Evolutionary conservation across 2,113 vertebrate genomes (phyloP).

Genomic region (Tragelaphus buxtoni): DNA sequence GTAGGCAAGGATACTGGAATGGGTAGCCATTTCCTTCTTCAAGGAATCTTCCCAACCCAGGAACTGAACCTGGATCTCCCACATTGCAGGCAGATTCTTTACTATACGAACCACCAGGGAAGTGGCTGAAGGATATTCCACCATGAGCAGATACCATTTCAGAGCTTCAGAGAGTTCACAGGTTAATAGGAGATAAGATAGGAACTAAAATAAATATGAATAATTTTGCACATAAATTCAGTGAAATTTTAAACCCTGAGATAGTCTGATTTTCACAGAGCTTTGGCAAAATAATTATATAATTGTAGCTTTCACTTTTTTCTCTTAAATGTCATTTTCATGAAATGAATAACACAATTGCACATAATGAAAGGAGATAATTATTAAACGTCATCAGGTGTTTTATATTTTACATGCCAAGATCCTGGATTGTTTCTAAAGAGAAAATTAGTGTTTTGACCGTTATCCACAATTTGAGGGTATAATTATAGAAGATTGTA

Average conservation of each 20-base stretch:
- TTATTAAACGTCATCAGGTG: slow-evolving; percentile 69
- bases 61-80: neutral
- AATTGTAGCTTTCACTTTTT: slow-evolving; percentile 67
- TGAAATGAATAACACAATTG: slow-evolving; percentile 72
- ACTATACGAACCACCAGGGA: neutral
- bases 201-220: neutral
- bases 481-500: slow-evolving; percentile 59
- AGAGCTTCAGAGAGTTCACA: neutral
- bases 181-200: neutral
- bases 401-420: slow-evolving; percentile 65
- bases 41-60: neutral
- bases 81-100: neutral
- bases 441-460: slow-evolving; percentile 73
- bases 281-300: slow-evolving; percentile 70
- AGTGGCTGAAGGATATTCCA: neutral
- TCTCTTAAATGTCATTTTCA: slow-evolving; percentile 62
- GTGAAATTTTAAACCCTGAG: neutral
- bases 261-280: neutral
- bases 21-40: neutral
- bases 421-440: slow-evolving; percentile 56
- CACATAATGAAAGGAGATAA: slow-evolving; percentile 61
- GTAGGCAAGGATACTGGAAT: no score
- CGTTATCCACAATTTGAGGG: slow-evolving; percentile 50
- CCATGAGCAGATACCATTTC: neutral
- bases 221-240: neutral